Percentiles rank a stretch among this genome's conserved stretches.
Evolutionary conservation across 2,797 vertebrate genomes (phyloP).

Genomic region (Protonibea diacanthus): DNA sequence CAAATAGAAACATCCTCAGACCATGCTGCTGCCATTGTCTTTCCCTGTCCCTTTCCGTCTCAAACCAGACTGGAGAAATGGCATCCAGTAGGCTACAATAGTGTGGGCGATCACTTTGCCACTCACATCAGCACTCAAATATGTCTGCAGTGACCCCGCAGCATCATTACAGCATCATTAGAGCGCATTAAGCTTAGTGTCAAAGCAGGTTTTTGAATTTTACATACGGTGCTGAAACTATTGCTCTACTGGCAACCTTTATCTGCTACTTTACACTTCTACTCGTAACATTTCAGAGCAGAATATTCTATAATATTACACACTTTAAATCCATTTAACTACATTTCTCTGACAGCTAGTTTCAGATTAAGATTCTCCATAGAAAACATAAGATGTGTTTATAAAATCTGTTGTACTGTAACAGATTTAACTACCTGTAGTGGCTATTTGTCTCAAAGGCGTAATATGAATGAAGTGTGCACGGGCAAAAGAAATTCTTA

Average conservation of each 20-base stretch:
- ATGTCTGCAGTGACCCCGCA: neutral
- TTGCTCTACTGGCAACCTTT: neutral
- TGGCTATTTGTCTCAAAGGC: neutral
- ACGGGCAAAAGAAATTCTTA: neutral
- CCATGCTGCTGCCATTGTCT: slow-evolving; percentile 55
- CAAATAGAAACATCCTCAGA: slow-evolving; percentile 67
- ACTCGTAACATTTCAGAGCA: neutral
- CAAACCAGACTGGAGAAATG: slow-evolving; percentile 27
- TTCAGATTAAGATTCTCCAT: neutral
- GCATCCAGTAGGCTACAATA: slow-evolving; percentile 27
- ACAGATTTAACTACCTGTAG: neutral
- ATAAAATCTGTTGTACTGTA: neutral
- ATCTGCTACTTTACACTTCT: neutral
- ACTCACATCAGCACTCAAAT: neutral
- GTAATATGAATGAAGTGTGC: neutral
- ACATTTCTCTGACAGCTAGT: neutral
- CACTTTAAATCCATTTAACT: neutral
- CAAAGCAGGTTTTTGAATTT: neutral
- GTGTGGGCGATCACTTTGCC: neutral
- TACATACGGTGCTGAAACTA: neutral
- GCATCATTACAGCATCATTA: neutral
- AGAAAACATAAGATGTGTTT: neutral
- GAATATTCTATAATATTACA: neutral
- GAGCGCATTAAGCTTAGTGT: neutral
- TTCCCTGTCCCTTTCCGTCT: slow-evolving; percentile 31